These are phyloP conservation scores for Telmatochromis sp. DNA, from an alignment of 2,113 vertebrate species.

Conservation along the genomic window DNA sequence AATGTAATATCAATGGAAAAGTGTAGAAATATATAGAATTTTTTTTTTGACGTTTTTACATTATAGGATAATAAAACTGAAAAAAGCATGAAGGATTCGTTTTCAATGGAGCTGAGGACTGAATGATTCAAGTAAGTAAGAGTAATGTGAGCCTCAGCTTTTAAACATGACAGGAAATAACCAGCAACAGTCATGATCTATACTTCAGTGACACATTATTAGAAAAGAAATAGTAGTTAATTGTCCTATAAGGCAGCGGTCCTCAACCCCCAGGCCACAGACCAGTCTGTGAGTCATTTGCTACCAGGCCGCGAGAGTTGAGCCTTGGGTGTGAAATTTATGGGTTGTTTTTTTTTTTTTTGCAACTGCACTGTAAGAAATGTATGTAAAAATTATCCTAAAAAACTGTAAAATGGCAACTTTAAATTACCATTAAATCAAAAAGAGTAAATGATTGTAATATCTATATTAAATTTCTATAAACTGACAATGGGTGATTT, in stretches of 20 bases:
- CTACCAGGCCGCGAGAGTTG: fast-evolving
- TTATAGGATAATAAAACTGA: not conserved
- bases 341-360: not conserved
- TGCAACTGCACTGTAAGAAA: not conserved
- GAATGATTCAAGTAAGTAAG: not conserved
- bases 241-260: not conserved
- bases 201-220: not conserved
- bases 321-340: not conserved
- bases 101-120: not conserved
- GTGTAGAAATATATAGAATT: not conserved
- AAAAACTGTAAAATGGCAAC: not conserved
- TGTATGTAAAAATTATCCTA: not conserved
- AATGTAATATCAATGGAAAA: not conserved
- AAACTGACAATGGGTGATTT: not conserved
- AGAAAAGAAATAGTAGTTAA: not conserved
- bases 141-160: not conserved
- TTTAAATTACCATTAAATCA: fast-evolving
- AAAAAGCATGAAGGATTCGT: not conserved
- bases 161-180: not conserved
- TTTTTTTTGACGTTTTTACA: not conserved
- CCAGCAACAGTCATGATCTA: not conserved
- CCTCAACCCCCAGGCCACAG: fast-evolving
- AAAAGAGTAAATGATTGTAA: not conserved
- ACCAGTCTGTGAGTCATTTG: not conserved
- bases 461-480: not conserved